These are phyloP conservation scores for Scrobipalpa costella DNA, from an alignment of 2,888 invertebrate genomes.

Conservation along the genomic window DNA sequence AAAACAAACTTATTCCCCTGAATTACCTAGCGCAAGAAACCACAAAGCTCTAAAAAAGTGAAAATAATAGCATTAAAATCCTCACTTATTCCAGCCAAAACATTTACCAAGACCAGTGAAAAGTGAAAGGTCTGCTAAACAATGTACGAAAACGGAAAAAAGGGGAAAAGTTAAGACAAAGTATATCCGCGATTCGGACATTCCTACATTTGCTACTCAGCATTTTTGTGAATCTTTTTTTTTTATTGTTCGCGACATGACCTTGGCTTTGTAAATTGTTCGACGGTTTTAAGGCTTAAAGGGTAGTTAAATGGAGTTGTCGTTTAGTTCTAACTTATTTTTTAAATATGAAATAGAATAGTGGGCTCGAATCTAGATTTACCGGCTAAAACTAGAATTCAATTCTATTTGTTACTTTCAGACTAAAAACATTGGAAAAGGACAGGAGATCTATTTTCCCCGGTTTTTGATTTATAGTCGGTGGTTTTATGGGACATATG, in stretches of 20 bases:
- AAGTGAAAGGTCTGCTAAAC: constrained; percentile 12
- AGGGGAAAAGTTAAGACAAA: neutral
- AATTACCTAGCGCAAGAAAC: neutral
- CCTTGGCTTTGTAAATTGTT: neutral
- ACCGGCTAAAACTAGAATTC: too few relatives aligned
- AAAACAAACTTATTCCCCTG: too few relatives aligned
- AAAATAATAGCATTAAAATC: neutral
- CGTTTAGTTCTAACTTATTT: neutral
- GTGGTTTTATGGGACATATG: too few relatives aligned
- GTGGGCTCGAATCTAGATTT: too few relatives aligned
- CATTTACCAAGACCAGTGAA: constrained; percentile 12
- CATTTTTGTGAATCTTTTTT: constrained; percentile 3
- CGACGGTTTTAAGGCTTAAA: constrained; percentile 3
- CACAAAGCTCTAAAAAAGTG: neutral
- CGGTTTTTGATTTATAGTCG: too few relatives aligned
- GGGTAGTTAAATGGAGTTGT: neutral
- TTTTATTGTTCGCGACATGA: neutral
- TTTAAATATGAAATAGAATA: too few relatives aligned
- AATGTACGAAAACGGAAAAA: constrained; percentile 1
- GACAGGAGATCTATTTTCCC: too few relatives aligned
- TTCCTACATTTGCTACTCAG: constrained; percentile 11
- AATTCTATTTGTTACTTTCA: too few relatives aligned
- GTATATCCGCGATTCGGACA: constrained; percentile 3
- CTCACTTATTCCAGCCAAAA: constrained; percentile 11
- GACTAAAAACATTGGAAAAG: too few relatives aligned